These are phyloP conservation scores for Hirtodrosophila duncani DNA, from an alignment of 2,888 invertebrate species.

Conservation along the genomic window DNA sequence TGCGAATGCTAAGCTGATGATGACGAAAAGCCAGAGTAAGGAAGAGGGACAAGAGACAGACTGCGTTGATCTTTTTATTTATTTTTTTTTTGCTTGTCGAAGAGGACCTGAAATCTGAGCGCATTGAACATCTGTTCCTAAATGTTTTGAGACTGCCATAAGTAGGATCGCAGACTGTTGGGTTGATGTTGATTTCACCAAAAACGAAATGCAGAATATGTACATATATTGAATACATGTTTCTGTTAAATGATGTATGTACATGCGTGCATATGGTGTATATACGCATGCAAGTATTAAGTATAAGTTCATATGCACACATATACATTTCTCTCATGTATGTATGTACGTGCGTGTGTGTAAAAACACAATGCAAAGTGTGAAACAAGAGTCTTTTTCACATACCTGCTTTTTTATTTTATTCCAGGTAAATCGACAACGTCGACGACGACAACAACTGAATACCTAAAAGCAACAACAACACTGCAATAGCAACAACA, in stretches of 20 bases:
- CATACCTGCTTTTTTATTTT: constrained; percentile 68
- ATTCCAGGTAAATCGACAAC: constrained; percentile 70
- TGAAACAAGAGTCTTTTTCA: constrained; percentile 71
- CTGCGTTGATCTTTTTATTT: constrained; percentile 53
- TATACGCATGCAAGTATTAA: constrained; percentile 23
- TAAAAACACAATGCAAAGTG: constrained; percentile 57
- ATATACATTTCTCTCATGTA: no score
- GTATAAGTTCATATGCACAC: constrained; percentile 11
- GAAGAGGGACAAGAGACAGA: not conserved
- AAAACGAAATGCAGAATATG: constrained; percentile 37
- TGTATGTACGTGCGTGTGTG: constrained; percentile 20
- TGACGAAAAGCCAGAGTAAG: no score
- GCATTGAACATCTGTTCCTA: constrained; percentile 60
- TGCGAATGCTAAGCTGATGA: no score
- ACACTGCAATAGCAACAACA: constrained; percentile 24
- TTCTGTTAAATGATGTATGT: constrained; percentile 12
- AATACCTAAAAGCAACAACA: constrained; percentile 63
- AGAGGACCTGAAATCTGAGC: constrained; percentile 59
- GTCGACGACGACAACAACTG: constrained; percentile 52
- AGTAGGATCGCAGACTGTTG: not conserved
- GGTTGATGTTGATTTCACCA: constrained; percentile 58
- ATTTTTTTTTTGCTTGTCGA: constrained; percentile 33
- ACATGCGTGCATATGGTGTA: constrained; percentile 25
- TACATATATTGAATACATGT: constrained; percentile 2
- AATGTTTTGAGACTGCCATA: constrained; percentile 26